Conservation (phyloP, 2,888 invertebrate genomes). For the Melanostoma scalare region DNA sequence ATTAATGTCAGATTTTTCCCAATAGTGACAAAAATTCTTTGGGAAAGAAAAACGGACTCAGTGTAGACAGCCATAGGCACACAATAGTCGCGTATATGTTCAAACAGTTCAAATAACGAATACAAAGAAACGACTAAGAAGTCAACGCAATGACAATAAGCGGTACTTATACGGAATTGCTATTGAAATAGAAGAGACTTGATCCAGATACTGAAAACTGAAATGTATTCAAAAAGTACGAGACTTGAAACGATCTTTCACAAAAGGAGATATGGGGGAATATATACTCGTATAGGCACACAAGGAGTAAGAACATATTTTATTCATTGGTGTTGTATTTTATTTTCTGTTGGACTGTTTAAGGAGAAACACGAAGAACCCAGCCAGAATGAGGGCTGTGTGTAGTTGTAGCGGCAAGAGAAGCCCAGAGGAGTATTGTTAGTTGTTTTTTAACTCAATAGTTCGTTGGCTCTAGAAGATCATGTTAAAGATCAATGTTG, state of each 20-base stretch:
- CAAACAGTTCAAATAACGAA: not conserved
- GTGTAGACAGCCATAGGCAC: no score
- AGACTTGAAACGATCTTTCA: slow-evolving; percentile 4
- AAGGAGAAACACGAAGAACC: no score
- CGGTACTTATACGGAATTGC: slow-evolving; percentile 12
- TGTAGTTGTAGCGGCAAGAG: no score
- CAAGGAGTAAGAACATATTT: slow-evolving; percentile 16
- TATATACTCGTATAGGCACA: slow-evolving; percentile 4
- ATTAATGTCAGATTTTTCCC: no score
- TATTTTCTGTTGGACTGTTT: not conserved
- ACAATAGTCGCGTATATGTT: no score
- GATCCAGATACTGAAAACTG: slow-evolving; percentile 29
- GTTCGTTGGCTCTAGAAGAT: slow-evolving; percentile 17
- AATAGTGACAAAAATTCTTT: no score
- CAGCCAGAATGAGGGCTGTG: no score
- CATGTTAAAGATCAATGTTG: not conserved
- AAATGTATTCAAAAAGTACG: slow-evolving; percentile 19
- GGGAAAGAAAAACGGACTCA: no score
- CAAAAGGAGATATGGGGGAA: not conserved
- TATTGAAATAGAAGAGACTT: slow-evolving; percentile 1
- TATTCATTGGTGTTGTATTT: slow-evolving; percentile 28
- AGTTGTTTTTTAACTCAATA: not conserved
- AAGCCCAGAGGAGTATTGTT: no score
- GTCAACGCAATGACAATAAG: slow-evolving; percentile 4
- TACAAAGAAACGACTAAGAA: not conserved